phyloP scores from a whole-genome alignment of 2,113 vertebrate genomes.

The Ptyas mucosa region DNA sequence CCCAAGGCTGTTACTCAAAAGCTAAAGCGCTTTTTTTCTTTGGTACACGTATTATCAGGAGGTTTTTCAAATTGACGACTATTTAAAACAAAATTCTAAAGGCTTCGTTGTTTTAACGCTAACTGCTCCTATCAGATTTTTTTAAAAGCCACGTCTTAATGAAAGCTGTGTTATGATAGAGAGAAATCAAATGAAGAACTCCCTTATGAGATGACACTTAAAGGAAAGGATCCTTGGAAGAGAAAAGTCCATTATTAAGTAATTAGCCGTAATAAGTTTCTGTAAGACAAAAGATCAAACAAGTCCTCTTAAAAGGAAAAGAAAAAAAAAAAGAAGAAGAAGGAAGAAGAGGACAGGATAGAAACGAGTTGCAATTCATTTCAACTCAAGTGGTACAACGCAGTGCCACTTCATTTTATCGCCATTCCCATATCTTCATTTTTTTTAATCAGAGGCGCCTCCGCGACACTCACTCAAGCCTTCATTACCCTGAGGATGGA shows the following conservation, averaged over 20 bases:
- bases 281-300: conserved; percentile 62
- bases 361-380: conserved; percentile 31
- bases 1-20: too few relatives aligned
- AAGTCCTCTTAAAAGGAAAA: conserved; percentile 42
- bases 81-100: conserved; percentile 8
- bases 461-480: background rate
- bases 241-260: conserved; percentile 51
- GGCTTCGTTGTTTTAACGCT: background rate
- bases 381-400: conserved; percentile 1
- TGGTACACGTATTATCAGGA: background rate
- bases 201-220: conserved; percentile 24
- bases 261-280: conserved; percentile 61
- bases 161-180: conserved; percentile 41
- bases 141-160: conserved; percentile 17
- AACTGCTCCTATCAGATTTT: conserved; percentile 48
- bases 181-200: conserved; percentile 44
- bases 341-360: background rate
- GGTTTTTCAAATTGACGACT: conserved; percentile 1
- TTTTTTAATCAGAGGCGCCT: background rate
- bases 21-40: background rate
- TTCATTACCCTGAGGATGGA: background rate
- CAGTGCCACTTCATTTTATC: background rate
- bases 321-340: background rate
- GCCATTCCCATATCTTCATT: background rate
- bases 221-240: conserved; percentile 13